These are phyloP conservation scores for Phyllotreta cruciferae DNA, from an alignment of 2,888 invertebrate species.

Conservation along the genomic window DNA sequence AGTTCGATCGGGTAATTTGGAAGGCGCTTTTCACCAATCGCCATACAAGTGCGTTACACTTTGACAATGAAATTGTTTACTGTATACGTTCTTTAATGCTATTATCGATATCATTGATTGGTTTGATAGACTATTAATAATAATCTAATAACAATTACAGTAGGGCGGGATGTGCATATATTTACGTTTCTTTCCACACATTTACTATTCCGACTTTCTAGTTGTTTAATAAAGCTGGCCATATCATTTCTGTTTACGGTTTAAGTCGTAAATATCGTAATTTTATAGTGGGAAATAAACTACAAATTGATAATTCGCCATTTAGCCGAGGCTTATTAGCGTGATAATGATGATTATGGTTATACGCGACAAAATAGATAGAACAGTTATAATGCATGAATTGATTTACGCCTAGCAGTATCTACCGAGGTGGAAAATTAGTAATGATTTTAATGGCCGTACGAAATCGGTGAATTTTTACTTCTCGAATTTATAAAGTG, in stretches of 20 bases:
- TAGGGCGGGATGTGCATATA: background rate
- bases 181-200: background rate
- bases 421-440: background rate
- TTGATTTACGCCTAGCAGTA: conserved; percentile 2
- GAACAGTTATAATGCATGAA: conserved; percentile 3
- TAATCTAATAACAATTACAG: background rate
- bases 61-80: conserved; percentile 14
- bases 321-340: conserved; percentile 2
- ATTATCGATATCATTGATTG: conserved; percentile 4
- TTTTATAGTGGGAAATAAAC: conserved; percentile 11
- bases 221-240: background rate
- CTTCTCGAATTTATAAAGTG: too few relatives aligned
- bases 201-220: conserved; percentile 2
- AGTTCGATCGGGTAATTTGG: conserved; percentile 4
- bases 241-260: conserved; percentile 9
- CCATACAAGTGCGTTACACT: conserved; percentile 8
- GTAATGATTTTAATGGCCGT: background rate
- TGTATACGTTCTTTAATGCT: background rate
- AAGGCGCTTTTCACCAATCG: conserved; percentile 1
- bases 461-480: background rate
- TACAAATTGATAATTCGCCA: conserved; percentile 9
- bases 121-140: conserved; percentile 1
- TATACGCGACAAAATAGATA: conserved; percentile 11
- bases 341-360: conserved; percentile 13
- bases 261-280: conserved; percentile 7